A percentile compares a stretch with the other conserved stretches of the same genome.
Conservation (phyloP, 64 coral and sea anemone genomes). For the Exaiptasia diaphana region DNA sequence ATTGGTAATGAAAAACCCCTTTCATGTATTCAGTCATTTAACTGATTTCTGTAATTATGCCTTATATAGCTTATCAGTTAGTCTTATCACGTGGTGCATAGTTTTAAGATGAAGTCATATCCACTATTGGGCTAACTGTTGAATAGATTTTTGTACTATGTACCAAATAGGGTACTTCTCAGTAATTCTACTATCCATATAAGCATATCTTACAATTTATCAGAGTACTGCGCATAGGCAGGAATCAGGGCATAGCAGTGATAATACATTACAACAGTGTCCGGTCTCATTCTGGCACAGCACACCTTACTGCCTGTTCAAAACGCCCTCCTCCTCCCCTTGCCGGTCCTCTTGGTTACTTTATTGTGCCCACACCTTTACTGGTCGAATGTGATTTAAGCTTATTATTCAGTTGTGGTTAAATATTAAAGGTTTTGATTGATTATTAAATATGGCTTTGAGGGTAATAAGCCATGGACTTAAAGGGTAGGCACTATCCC, state of each 20-base stretch:
- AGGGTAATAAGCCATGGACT: no score
- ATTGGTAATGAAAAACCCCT: not conserved
- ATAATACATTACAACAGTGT: not conserved
- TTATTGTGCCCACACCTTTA: conserved; percentile 3
- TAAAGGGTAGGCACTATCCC: no score
- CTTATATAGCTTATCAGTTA: not conserved
- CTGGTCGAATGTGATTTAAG: conserved; percentile 1
- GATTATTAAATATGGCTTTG: no score
- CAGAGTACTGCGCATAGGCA: not conserved
- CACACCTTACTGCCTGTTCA: not conserved
- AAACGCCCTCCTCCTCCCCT: conserved; percentile 1
- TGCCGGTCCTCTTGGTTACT: not conserved
- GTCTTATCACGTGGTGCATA: not conserved
- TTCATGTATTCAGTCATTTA: not conserved
- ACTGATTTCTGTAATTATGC: not conserved
- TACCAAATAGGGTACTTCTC: not conserved
- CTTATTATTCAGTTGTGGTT: not conserved
- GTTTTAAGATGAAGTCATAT: not conserved
- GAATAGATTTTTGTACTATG: not conserved
- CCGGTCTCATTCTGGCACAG: not conserved
- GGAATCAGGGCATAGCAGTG: not conserved
- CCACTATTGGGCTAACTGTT: not conserved
- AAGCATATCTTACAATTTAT: conserved; percentile 5
- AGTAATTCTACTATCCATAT: not conserved
- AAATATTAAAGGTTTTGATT: no score